A percentile compares a stretch with the other conserved stretches of the same genome.
These are phyloP conservation scores for Bubalus kerabau DNA, from an alignment of 2,113 vertebrate species.

Conservation along the genomic window DNA sequence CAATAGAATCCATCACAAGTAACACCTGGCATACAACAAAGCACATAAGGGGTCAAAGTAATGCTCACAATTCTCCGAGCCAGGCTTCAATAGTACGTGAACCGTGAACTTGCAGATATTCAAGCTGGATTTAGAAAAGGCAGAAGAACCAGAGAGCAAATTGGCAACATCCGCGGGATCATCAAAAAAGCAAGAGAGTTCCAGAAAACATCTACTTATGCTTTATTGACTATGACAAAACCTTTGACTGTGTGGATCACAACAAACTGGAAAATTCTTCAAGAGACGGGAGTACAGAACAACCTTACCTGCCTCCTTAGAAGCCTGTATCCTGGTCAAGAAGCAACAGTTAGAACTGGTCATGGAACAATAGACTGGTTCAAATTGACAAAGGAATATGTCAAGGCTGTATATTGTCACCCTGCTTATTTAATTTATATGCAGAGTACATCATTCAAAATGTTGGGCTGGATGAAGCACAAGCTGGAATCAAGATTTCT, in stretches of 20 bases:
- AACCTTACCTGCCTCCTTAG: neutral
- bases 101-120: neutral
- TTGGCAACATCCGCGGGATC: neutral
- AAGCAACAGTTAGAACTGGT: neutral
- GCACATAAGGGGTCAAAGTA: neutral
- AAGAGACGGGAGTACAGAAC: neutral
- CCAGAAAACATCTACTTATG: neutral
- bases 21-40: neutral
- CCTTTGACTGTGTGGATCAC: neutral
- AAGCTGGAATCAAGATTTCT: neutral
- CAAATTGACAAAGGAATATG: neutral
- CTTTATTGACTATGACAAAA: neutral
- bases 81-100: neutral
- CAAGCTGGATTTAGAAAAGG: neutral
- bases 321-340: neutral
- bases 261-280: neutral
- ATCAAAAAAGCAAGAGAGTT: neutral
- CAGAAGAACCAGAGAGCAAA: neutral
- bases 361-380: neutral
- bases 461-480: neutral
- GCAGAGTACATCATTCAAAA: neutral
- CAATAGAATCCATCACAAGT: neutral
- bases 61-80: neutral
- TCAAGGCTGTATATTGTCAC: neutral
- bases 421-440: neutral